Percentiles rank a stretch among this genome's conserved stretches.
These are phyloP conservation scores for Myopa testacea DNA, from an alignment of 2,888 invertebrate genomes.

Conservation along the genomic window DNA sequence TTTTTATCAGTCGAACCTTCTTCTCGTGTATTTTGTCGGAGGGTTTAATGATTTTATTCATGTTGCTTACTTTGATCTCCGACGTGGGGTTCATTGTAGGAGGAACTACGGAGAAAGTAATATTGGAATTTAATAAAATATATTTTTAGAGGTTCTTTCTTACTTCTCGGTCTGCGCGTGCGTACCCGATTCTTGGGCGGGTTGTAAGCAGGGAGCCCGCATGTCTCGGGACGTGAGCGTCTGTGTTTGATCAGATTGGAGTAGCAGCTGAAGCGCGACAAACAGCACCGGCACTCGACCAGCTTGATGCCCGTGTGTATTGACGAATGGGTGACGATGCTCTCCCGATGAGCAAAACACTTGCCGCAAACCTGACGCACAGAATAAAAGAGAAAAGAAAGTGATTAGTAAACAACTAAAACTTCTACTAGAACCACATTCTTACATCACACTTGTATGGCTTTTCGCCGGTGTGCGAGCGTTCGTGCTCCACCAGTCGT, in stretches of 20 bases:
- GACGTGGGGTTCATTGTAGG: conserved; percentile 55
- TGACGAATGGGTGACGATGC: conserved; percentile 69
- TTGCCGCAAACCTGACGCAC: conserved; percentile 63
- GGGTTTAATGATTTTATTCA: conserved; percentile 54
- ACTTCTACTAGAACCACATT: not conserved
- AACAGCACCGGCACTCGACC: conserved; percentile 68
- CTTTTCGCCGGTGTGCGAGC: conserved; percentile 60
- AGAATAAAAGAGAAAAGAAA: not conserved
- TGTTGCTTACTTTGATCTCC: conserved; percentile 55
- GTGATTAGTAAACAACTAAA: not conserved
- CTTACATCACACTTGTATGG: conserved; percentile 63
- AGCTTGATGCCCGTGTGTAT: conserved; percentile 67
- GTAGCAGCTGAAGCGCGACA: conserved; percentile 69
- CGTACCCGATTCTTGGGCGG: conserved; percentile 54
- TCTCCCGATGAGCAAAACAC: conserved; percentile 69
- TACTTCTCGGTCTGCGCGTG: conserved; percentile 54
- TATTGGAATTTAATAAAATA: not conserved
- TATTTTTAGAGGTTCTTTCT: conserved; percentile 3
- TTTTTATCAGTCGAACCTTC: not conserved
- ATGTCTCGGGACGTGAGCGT: conserved; percentile 67
- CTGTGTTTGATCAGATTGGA: conserved; percentile 70
- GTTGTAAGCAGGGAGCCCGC: conserved; percentile 64
- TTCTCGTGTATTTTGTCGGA: conserved; percentile 47
- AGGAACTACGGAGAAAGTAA: conserved; percentile 48
- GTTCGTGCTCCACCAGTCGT: conserved; percentile 60